Evolutionary conservation across 2,113 vertebrate genomes (phyloP).

Genomic region (Psilopsiagon aurifrons): DNA sequence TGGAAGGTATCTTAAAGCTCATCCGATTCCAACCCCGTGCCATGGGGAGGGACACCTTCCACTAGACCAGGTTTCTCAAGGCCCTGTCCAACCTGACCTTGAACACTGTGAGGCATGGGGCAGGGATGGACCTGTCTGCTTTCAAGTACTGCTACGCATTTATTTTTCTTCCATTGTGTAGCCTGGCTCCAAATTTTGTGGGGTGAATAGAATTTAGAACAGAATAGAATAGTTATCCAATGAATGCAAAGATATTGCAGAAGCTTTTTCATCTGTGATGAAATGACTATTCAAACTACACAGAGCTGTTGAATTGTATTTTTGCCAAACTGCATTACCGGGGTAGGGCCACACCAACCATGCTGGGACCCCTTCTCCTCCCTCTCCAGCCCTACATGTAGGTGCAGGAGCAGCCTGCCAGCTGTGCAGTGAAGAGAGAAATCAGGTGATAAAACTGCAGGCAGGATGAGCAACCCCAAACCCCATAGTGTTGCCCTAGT

Average conservation of each 20-base stretch:
- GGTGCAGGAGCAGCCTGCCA: not conserved
- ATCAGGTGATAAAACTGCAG: fast-evolving
- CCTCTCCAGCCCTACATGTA: fast-evolving
- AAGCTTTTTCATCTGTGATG: not conserved
- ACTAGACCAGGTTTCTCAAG: not conserved
- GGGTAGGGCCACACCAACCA: not conserved
- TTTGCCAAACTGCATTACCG: not conserved
- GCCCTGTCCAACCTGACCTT: not conserved
- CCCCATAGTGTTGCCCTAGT: not conserved
- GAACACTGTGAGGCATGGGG: not conserved
- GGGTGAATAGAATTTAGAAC: not conserved
- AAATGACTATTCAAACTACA: not conserved
- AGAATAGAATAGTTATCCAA: not conserved
- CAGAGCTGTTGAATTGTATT: not conserved
- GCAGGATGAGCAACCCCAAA: not conserved
- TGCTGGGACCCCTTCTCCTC: not conserved
- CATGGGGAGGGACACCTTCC: not conserved
- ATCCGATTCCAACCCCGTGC: not conserved
- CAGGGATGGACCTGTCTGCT: not conserved
- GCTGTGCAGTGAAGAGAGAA: not conserved
- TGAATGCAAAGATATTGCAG: not conserved
- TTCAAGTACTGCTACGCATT: not conserved
- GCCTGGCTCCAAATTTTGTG: not conserved
- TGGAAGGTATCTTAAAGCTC: not conserved
- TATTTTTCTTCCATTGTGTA: not conserved